phyloP scores from a whole-genome alignment of 2,797 vertebrate genomes.

The Melanotaenia maccullochi region DNA sequence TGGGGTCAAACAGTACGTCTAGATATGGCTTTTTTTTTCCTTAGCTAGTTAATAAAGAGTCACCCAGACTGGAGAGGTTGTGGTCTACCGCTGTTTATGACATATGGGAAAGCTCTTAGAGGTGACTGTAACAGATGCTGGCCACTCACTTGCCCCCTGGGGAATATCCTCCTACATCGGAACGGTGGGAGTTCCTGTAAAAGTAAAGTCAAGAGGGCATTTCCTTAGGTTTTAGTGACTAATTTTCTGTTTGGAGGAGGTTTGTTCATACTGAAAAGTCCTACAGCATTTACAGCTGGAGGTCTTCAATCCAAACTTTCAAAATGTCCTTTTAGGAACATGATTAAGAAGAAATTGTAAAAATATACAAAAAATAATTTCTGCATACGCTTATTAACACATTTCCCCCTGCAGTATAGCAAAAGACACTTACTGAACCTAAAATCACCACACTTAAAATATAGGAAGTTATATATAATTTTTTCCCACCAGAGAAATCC shows the following conservation, averaged over 20 bases:
- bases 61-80: conserved; percentile 41
- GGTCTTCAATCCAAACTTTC: conserved; percentile 31
- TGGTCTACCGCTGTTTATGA: conserved; percentile 48
- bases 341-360: conserved; percentile 3
- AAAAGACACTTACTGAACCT: conserved; percentile 19
- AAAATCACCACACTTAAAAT: conserved; percentile 24
- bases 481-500: conserved; percentile 23
- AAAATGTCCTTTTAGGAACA: conserved; percentile 55
- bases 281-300: not conserved
- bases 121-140: conserved; percentile 71
- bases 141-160: conserved; percentile 56
- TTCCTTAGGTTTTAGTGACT: conserved; percentile 50
- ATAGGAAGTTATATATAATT: conserved; percentile 32
- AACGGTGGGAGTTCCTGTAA: conserved; percentile 45
- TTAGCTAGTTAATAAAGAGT: conserved; percentile 49
- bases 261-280: conserved; percentile 14
- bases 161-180: conserved; percentile 62
- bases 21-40: conserved; percentile 27
- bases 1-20: conserved; percentile 29
- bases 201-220: conserved; percentile 43
- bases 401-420: conserved; percentile 11
- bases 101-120: conserved; percentile 77
- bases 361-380: not conserved
- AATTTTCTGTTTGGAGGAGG: conserved; percentile 28
- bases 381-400: conserved; percentile 39